Percentiles rank a stretch among this genome's conserved stretches.
Conservation (phyloP, 2,888 invertebrate species). For the Acrocyrtus sp. region DNA sequence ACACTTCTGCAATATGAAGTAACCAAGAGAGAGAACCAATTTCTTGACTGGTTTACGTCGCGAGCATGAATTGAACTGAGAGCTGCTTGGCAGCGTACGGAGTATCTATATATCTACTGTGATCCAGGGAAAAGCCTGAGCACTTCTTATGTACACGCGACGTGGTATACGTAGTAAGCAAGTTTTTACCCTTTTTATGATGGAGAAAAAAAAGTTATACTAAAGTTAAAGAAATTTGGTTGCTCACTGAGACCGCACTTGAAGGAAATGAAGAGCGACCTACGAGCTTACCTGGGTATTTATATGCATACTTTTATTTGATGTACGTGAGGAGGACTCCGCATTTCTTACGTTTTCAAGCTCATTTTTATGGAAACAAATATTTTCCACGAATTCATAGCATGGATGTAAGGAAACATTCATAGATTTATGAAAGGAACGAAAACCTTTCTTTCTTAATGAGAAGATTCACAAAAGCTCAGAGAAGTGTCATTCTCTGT, state of each 20-base stretch:
- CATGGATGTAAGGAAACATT: too few relatives aligned
- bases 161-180: background rate
- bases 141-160: conserved; percentile 22
- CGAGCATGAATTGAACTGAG: conserved; percentile 54
- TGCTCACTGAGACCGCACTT: too few relatives aligned
- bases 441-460: background rate
- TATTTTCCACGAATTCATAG: too few relatives aligned
- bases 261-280: conserved; percentile 6
- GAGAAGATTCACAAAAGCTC: background rate
- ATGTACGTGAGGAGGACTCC: too few relatives aligned
- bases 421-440: too few relatives aligned
- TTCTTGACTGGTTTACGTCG: conserved; percentile 14
- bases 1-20: too few relatives aligned
- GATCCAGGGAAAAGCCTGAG: conserved; percentile 18
- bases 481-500: conserved; percentile 18
- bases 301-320: too few relatives aligned
- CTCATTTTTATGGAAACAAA: too few relatives aligned
- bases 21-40: too few relatives aligned
- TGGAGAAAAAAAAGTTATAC: too few relatives aligned
- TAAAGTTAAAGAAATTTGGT: too few relatives aligned
- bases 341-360: too few relatives aligned
- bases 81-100: conserved; percentile 19
- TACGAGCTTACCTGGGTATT: background rate
- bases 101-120: conserved; percentile 27
- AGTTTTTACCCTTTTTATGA: conserved; percentile 9